Conservation (phyloP, 2,797 vertebrate species). For the Notamacropus eugenii region DNA sequence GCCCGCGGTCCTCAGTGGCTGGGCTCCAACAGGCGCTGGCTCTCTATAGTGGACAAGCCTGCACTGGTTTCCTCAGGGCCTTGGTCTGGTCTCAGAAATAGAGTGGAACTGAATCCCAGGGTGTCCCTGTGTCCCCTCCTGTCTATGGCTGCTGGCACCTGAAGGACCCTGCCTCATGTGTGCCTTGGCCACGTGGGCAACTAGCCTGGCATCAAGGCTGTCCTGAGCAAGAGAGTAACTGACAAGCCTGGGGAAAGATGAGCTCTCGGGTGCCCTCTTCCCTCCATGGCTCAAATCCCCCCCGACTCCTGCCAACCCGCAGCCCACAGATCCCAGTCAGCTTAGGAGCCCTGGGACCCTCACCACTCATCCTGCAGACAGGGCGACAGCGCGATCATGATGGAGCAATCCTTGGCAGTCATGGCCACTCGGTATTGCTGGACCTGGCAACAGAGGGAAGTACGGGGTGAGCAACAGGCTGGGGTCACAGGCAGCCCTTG, state of each 20-base stretch:
- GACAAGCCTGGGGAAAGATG: background rate
- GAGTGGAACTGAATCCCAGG: background rate
- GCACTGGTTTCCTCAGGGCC: background rate
- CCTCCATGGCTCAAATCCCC: background rate
- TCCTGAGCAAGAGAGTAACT: too few relatives aligned
- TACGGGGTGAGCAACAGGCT: too few relatives aligned
- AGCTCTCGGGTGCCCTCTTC: background rate
- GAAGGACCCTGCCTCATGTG: too few relatives aligned
- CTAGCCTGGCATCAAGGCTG: too few relatives aligned
- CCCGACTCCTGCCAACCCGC: too few relatives aligned
- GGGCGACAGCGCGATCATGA: constrained; percentile 95
- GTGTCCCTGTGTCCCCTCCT: background rate
- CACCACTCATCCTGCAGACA: constrained; percentile 90
- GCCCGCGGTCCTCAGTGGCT: background rate
- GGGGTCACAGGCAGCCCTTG: too few relatives aligned
- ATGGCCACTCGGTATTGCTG: constrained; percentile 97
- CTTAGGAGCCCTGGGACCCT: constrained; percentile 59
- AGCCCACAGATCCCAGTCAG: background rate
- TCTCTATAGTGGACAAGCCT: background rate
- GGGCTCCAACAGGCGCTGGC: background rate
- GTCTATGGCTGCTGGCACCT: background rate
- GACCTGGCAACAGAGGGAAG: constrained; percentile 84
- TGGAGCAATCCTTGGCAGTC: constrained; percentile 98
- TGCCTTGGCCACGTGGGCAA: too few relatives aligned
- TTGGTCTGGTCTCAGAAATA: background rate